Conservation (phyloP, 2,113 vertebrate genomes). For the Tympanuchus pallidicinctus region DNA sequence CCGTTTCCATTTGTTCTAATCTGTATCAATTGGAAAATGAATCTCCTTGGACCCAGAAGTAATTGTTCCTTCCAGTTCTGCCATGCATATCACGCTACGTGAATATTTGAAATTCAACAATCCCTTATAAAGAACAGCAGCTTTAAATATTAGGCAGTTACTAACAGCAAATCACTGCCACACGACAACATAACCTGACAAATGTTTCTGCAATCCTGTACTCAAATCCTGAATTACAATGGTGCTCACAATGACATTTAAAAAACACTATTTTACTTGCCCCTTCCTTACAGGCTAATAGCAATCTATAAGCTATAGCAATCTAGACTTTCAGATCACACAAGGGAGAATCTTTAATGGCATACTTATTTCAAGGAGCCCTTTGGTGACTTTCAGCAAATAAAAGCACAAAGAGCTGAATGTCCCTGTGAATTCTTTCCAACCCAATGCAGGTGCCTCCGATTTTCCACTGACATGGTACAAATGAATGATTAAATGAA, state of each 20-base stretch:
- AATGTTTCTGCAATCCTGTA: neutral
- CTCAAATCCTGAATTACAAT: neutral
- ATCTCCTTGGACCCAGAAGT: neutral
- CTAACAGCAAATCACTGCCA: neutral
- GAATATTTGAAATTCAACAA: neutral
- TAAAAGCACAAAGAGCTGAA: constrained; percentile 32
- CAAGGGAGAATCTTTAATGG: neutral
- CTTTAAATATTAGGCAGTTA: neutral
- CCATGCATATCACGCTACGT: neutral
- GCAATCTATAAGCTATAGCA: no score
- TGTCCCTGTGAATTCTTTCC: constrained; percentile 64
- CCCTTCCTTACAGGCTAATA: neutral
- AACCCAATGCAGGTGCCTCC: constrained; percentile 64
- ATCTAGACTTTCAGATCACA: neutral
- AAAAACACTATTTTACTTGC: neutral
- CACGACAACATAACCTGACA: accelerated
- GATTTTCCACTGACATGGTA: constrained; percentile 69
- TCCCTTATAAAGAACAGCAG: neutral
- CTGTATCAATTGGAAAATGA: neutral
- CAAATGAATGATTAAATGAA: constrained; percentile 73
- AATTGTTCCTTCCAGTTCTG: neutral
- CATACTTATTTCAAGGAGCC: neutral
- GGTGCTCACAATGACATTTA: neutral
- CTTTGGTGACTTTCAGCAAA: constrained; percentile 5
- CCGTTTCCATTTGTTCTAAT: neutral